phyloP scores from a whole-genome alignment of 2,797 vertebrate species.

The Macropodus opercularis region DNA sequence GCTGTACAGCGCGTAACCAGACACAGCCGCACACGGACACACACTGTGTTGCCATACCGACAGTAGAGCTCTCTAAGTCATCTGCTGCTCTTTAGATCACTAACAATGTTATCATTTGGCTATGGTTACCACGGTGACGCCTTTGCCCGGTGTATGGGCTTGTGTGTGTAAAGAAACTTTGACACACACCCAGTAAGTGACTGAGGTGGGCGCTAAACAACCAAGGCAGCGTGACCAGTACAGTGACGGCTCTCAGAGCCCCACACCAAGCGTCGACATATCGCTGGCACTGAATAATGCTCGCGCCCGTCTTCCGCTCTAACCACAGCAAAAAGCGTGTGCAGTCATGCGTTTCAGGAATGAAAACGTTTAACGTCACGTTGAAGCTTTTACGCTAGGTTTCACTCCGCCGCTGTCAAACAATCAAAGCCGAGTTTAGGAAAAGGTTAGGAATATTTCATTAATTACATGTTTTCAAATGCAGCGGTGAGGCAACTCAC shows the following conservation, averaged over 20 bases:
- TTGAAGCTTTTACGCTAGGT: background rate
- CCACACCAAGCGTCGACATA: background rate
- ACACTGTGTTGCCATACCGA: slow-evolving; percentile 67
- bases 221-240: slow-evolving; percentile 4
- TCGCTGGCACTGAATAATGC: background rate
- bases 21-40: slow-evolving; percentile 41
- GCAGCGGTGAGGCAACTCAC: background rate
- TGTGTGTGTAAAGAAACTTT: slow-evolving; percentile 42
- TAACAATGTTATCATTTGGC: slow-evolving; percentile 68
- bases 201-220: slow-evolving; percentile 15
- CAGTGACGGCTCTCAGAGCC: background rate
- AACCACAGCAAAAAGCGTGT: background rate
- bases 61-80: slow-evolving; percentile 63
- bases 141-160: slow-evolving; percentile 14
- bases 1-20: slow-evolving; percentile 31
- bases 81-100: slow-evolving; percentile 69
- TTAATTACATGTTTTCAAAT: background rate
- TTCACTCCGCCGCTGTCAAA: slow-evolving; percentile 26
- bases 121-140: slow-evolving; percentile 61
- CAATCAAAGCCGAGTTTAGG: slow-evolving; percentile 44
- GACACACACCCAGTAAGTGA: slow-evolving; percentile 43
- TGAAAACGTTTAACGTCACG: slow-evolving; percentile 13
- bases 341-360: slow-evolving; percentile 9
- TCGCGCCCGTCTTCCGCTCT: background rate
- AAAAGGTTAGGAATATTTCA: too few species aligned